A percentile compares a stretch with the other conserved stretches of the same genome.
Conservation (phyloP, 2,797 vertebrate species). For the Mus minutoides region DNA sequence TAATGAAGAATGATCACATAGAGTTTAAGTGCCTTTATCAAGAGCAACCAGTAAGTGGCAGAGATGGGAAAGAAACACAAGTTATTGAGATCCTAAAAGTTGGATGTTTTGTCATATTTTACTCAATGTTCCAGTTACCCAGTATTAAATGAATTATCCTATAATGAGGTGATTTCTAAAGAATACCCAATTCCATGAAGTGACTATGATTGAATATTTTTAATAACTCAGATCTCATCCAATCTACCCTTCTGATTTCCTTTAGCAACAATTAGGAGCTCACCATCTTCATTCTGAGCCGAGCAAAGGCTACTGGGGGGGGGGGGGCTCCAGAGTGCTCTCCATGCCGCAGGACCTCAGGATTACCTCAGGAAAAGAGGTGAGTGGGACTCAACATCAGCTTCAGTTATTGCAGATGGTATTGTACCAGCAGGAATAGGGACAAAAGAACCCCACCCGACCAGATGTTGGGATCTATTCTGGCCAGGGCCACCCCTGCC, state of each 20-base stretch:
- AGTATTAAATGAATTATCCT: not conserved
- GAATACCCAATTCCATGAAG: not conserved
- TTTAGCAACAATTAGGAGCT: too few relatives aligned
- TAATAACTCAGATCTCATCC: not conserved
- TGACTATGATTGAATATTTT: not conserved
- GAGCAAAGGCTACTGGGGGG: too few relatives aligned
- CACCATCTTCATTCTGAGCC: too few relatives aligned
- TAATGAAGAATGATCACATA: not conserved
- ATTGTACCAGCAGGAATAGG: too few relatives aligned
- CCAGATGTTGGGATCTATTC: too few relatives aligned
- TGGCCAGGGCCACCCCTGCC: too few relatives aligned
- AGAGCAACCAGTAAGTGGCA: not conserved
- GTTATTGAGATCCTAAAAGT: not conserved
- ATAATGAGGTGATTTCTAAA: not conserved
- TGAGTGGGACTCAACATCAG: too few relatives aligned
- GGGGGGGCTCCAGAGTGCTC: too few relatives aligned
- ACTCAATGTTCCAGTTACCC: not conserved
- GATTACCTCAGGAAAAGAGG: too few relatives aligned
- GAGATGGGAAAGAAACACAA: not conserved
- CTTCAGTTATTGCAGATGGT: too few relatives aligned
- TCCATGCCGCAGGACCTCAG: too few relatives aligned
- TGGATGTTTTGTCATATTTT: conserved; percentile 35
- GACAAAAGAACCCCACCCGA: too few relatives aligned
- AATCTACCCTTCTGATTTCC: not conserved
- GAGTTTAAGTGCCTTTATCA: not conserved